Percentiles rank a stretch among this genome's conserved stretches.
Conservation (phyloP, 1,140 invertebrate genomes). For the Drosophila carrolli region DNA sequence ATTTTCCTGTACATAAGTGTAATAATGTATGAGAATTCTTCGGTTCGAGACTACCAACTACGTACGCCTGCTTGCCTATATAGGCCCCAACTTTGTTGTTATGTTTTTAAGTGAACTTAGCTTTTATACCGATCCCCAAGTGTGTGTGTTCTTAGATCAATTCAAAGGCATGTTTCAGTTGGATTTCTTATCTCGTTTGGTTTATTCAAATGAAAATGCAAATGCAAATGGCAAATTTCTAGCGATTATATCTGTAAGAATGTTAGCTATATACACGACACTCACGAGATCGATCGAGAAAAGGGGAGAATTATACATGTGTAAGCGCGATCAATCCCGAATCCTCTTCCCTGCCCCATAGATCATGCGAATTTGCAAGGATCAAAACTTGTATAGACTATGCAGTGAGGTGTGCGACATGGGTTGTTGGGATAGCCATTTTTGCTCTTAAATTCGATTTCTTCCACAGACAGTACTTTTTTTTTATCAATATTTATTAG, state of each 20-base stretch:
- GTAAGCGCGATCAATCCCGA: conserved; percentile 27
- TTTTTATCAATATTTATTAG: background rate
- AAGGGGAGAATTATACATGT: conserved; percentile 27
- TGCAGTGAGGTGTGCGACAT: conserved; percentile 28
- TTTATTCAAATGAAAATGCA: background rate
- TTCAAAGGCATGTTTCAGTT: conserved; percentile 11
- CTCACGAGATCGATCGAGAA: conserved; percentile 1
- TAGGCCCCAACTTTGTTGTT: conserved; percentile 61
- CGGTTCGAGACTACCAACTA: conserved; percentile 9
- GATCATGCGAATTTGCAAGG: conserved; percentile 35
- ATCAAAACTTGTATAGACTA: conserved; percentile 40
- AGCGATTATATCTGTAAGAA: conserved; percentile 21
- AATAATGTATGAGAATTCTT: conserved; percentile 8
- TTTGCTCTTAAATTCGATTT: background rate
- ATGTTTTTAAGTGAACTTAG: conserved; percentile 71
- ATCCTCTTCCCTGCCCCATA: conserved; percentile 9
- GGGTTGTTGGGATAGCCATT: background rate
- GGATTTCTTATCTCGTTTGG: background rate
- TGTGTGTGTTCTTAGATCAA: conserved; percentile 19
- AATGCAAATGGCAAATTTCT: conserved; percentile 13
- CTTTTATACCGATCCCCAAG: conserved; percentile 28
- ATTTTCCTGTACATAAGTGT: conserved; percentile 57
- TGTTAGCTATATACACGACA: conserved; percentile 14
- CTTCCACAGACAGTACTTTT: background rate
- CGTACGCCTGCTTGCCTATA: conserved; percentile 2